Evolutionary conservation across 2,113 vertebrate genomes (phyloP).

Genomic region (Nettapus auritus): DNA sequence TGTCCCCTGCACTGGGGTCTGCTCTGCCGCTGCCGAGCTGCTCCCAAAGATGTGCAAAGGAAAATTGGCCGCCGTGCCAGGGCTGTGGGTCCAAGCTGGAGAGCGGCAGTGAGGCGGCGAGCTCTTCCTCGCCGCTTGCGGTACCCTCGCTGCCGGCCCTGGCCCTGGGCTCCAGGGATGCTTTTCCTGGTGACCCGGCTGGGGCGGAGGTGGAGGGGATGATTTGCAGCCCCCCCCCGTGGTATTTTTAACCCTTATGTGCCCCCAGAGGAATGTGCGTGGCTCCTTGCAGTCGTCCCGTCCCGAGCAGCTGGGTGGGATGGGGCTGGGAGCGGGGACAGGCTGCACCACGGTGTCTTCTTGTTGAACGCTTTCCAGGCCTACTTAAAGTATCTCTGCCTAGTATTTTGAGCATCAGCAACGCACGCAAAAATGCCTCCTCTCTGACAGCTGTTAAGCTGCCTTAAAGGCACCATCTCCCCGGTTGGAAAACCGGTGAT

Average conservation of each 20-base stretch:
- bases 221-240: neutral
- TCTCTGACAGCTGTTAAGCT: conserved; percentile 50
- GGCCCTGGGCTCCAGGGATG: neutral
- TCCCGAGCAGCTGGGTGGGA: conserved; percentile 68
- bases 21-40: neutral
- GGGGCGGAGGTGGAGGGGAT: neutral
- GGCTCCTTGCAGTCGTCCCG: conserved; percentile 61
- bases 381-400: conserved; percentile 63
- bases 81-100: neutral
- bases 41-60: neutral
- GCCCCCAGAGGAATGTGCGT: conserved; percentile 55
- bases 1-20: neutral
- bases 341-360: conserved; percentile 39
- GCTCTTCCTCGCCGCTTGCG: too few species aligned
- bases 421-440: conserved; percentile 58
- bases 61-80: neutral
- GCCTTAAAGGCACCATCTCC: conserved; percentile 60
- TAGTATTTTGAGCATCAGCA: conserved; percentile 70
- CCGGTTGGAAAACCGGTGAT: neutral
- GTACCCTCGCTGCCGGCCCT: too few species aligned
- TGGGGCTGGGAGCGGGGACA: conserved; percentile 37
- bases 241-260: conserved; percentile 78
- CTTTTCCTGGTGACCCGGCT: neutral
- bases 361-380: conserved; percentile 61
- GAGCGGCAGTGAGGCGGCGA: too few species aligned